Evolutionary conservation across 2,888 invertebrate species (phyloP).

Genomic region (Latheticus oryzae): DNA sequence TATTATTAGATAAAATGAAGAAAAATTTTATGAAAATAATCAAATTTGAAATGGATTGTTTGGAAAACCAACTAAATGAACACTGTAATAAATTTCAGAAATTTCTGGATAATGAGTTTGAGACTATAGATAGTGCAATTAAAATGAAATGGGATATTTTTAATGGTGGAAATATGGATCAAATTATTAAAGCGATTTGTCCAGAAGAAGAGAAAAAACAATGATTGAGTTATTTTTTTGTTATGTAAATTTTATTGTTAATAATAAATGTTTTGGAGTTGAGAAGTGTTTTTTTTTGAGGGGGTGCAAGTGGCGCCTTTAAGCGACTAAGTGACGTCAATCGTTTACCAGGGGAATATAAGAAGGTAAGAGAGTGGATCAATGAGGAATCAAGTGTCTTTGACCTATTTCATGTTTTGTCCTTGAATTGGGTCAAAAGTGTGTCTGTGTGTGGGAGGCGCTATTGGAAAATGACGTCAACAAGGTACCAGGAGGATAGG

Average conservation of each 20-base stretch:
- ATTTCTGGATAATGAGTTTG: conserved; percentile 57
- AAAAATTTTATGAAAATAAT: conserved; percentile 47
- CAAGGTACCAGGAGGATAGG: conserved; percentile 40
- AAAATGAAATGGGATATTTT: conserved; percentile 57
- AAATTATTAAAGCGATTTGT: conserved; percentile 43
- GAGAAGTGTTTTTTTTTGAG: too few relatives aligned
- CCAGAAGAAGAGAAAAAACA: conserved; percentile 6
- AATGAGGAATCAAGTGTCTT: not conserved
- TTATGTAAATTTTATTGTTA: too few relatives aligned
- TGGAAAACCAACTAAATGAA: conserved; percentile 53
- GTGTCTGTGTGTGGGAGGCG: conserved; percentile 26
- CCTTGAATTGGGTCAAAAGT: conserved; percentile 17
- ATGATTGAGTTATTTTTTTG: not conserved
- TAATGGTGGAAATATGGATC: conserved; percentile 45
- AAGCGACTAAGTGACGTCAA: conserved; percentile 39
- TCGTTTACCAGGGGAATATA: conserved; percentile 31
- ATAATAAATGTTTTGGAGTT: too few relatives aligned
- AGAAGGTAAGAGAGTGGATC: not conserved
- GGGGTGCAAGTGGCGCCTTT: too few relatives aligned
- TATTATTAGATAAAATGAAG: conserved; percentile 41
- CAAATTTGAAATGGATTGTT: conserved; percentile 50
- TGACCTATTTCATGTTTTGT: too few relatives aligned
- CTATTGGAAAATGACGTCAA: conserved; percentile 46
- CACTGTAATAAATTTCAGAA: conserved; percentile 57
- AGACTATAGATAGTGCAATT: conserved; percentile 54